Conservation (phyloP, 2,797 vertebrate genomes). For the Pagetopsis macropterus region DNA sequence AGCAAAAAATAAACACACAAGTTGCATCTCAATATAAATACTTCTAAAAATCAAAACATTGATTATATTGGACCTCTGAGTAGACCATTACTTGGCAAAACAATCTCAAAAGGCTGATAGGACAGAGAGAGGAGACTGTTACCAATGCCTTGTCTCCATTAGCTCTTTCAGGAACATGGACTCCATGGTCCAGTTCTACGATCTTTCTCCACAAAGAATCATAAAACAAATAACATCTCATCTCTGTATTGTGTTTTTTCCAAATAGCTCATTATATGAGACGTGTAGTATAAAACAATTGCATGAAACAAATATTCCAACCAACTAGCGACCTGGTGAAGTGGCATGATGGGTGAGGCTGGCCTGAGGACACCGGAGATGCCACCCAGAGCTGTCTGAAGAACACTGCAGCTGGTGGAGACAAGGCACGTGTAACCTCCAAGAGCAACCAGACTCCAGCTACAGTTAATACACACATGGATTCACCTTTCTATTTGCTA, state of each 20-base stretch:
- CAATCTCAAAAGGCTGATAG: constrained; percentile 71
- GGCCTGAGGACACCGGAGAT: constrained; percentile 18
- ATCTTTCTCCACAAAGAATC: constrained; percentile 1
- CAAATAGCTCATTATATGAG: constrained; percentile 51
- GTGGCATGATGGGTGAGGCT: not conserved
- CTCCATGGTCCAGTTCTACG: not conserved
- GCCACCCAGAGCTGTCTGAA: constrained; percentile 1
- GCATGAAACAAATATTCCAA: not conserved
- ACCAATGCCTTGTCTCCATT: constrained; percentile 63
- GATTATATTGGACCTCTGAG: constrained; percentile 53
- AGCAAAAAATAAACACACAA: constrained; percentile 35
- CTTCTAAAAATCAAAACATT: constrained; percentile 42
- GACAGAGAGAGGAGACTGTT: constrained; percentile 37
- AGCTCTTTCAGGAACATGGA: constrained; percentile 25
- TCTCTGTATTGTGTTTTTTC: not conserved
- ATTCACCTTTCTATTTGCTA: constrained; percentile 76
- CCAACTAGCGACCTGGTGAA: constrained; percentile 14
- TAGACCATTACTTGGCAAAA: constrained; percentile 62
- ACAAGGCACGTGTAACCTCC: constrained; percentile 58
- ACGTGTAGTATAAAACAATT: not conserved
- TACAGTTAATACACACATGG: constrained; percentile 90
- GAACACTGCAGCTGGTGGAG: constrained; percentile 42
- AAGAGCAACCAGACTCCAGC: constrained; percentile 69
- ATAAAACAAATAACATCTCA: not conserved
- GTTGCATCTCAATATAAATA: constrained; percentile 42